Conservation (phyloP, 2,113 vertebrate species). For the Lota lota region DNA sequence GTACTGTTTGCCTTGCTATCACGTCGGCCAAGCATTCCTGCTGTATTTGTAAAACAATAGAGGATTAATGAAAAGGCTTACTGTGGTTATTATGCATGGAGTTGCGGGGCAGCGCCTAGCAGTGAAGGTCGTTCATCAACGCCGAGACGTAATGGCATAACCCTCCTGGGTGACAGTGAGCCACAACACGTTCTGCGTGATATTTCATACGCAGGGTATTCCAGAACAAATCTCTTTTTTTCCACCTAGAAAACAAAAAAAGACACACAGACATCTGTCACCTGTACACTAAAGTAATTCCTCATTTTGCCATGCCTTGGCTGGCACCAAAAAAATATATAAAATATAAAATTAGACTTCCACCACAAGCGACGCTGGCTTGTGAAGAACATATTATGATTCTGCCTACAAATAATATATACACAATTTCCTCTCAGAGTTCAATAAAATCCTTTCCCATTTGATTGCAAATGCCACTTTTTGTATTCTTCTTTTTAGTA, state of each 20-base stretch:
- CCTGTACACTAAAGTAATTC: slow-evolving; percentile 43
- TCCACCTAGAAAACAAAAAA: slow-evolving; percentile 31
- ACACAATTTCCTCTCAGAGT: background rate
- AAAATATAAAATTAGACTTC: slow-evolving; percentile 8
- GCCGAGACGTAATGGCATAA: slow-evolving; percentile 43
- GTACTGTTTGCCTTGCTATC: slow-evolving; percentile 33
- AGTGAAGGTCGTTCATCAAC: slow-evolving; percentile 47
- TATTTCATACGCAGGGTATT: slow-evolving; percentile 49
- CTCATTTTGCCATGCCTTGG: slow-evolving; percentile 44
- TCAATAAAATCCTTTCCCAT: slow-evolving; percentile 1
- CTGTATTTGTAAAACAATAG: slow-evolving; percentile 49
- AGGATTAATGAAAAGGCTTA: slow-evolving; percentile 59
- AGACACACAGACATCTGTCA: slow-evolving; percentile 29
- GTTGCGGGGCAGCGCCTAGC: slow-evolving; percentile 50
- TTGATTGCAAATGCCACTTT: slow-evolving; percentile 37
- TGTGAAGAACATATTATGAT: slow-evolving; percentile 25
- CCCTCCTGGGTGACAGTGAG: slow-evolving; percentile 45
- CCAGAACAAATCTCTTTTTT: slow-evolving; percentile 44
- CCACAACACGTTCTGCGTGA: slow-evolving; percentile 54
- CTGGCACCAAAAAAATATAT: background rate
- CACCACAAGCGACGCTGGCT: background rate
- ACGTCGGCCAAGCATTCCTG: slow-evolving; percentile 29
- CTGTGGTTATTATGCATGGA: slow-evolving; percentile 51
- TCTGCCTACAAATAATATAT: slow-evolving; percentile 12
- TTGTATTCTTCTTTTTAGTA: background rate